Evolutionary conservation across 2,113 vertebrate species (phyloP).

Genomic region (Carlito syrichta): DNA sequence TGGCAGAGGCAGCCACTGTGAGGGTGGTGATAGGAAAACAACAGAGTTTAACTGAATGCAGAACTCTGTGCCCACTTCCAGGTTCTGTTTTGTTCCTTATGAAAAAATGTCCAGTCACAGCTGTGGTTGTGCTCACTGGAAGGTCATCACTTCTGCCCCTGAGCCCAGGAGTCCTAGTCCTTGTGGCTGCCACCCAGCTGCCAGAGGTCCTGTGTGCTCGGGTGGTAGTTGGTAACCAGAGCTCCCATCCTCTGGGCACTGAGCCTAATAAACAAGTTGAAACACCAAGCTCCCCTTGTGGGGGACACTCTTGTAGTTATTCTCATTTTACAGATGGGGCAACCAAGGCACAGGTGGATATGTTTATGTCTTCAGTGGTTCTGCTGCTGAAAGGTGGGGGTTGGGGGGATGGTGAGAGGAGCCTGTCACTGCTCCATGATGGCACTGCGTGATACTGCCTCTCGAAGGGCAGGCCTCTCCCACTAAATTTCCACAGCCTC

Average conservation of each 20-base stretch:
- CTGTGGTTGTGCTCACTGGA: neutral
- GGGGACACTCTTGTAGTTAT: neutral
- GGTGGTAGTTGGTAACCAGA: neutral
- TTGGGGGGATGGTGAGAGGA: neutral
- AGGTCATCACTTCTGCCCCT: neutral
- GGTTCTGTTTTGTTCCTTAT: neutral
- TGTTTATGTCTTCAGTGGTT: neutral
- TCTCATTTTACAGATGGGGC: neutral
- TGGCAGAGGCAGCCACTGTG: rapidly evolving
- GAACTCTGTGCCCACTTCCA: neutral
- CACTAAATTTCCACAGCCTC: neutral
- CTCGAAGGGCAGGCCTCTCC: neutral
- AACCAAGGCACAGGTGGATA: neutral
- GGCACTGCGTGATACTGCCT: neutral
- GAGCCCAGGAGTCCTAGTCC: neutral
- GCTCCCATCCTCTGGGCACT: neutral
- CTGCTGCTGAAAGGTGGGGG: neutral
- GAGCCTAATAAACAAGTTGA: rapidly evolving
- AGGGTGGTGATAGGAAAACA: neutral
- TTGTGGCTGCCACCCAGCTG: neutral
- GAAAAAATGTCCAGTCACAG: neutral
- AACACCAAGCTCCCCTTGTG: neutral
- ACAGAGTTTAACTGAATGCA: neutral
- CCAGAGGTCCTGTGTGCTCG: neutral
- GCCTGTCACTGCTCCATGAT: neutral